Base-by-base conservation (phyloP, 2,888 invertebrate genomes). In the Thereva unica region DNA sequence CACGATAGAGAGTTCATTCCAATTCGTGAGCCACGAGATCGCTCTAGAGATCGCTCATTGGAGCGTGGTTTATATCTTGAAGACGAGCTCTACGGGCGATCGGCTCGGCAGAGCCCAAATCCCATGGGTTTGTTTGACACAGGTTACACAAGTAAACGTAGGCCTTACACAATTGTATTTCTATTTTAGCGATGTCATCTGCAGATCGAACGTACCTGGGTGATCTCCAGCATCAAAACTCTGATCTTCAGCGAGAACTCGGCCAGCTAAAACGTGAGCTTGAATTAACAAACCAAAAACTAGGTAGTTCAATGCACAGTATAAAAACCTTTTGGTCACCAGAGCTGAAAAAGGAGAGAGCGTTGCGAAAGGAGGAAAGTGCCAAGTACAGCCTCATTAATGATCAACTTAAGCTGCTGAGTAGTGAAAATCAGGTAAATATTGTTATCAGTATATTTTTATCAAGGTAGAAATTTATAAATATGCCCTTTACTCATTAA, bases 261-360 rank as follows among this genome's bases (percentile, higher is more conserved):
- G 89, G 88, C 37, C 93, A 92, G 80, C 86, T 95, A 73, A 95
- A 95, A 83, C 93, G 95, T 80, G 96, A 96, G 79, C 85, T 96
- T 77, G 96, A 96, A 84, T 85, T 95, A 78, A 95, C 96, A 73
- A 96, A 96, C 82, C 96, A 97, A 84, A 98, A 98, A 83, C 86
- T 98, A 75, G 95, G 95, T 80, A 96, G 96, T 78, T 95, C 94
- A 77, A 99, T 99, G 97, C 97, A 98, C 84, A 97, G 96, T 83
- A 99, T 99, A 82, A 98, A 98, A 85, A 98, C 97, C 66, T 99
- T 99, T 84, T 99, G 99, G 99, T 97, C 97, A 79, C 99, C 99
- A 23, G 99, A 99, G 84, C 85, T 99, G 81, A 99, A 99, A 84
- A 97, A 97, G 83, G 98, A 99, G 83, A 85, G 98, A 72, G 95